Percentiles rank a stretch among this genome's conserved stretches.
phyloP scores from a whole-genome alignment of 2,113 vertebrate genomes.

The Rhegmatorhina hoffmannsi region DNA sequence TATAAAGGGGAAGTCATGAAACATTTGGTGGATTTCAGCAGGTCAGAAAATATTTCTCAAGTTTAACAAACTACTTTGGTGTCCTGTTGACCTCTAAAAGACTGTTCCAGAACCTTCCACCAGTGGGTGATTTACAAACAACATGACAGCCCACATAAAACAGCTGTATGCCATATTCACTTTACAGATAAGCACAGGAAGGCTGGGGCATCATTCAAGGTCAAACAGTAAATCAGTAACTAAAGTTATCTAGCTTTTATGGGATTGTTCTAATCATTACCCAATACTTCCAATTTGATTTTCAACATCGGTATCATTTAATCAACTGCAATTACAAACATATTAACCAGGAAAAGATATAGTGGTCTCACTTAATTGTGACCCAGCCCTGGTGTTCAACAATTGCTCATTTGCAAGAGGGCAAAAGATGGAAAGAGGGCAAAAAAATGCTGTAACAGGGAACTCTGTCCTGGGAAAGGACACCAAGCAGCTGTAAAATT shows the following conservation, averaged over 20 bases:
- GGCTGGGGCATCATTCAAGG: not conserved
- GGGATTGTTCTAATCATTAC: not conserved
- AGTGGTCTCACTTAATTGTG: not conserved
- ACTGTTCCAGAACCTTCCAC: not conserved
- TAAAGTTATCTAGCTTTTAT: not conserved
- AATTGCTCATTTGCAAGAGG: not conserved
- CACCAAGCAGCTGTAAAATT: not conserved
- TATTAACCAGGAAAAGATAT: not conserved
- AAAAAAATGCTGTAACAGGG: not conserved
- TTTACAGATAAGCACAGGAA: not conserved
- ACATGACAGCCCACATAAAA: not conserved
- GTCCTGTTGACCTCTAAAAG: not conserved
- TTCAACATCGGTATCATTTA: not conserved
- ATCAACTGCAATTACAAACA: not conserved
- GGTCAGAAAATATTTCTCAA: not conserved
- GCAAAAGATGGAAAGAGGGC: not conserved
- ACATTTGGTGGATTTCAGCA: rapidly evolving
- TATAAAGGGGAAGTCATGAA: not conserved
- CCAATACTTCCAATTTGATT: not conserved
- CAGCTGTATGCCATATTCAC: not conserved
- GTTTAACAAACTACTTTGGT: not conserved
- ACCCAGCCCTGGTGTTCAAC: not conserved
- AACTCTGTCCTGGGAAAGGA: not conserved
- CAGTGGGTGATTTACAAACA: not conserved
- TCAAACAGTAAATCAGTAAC: not conserved